Base-by-base conservation (phyloP, 2,113 vertebrate genomes). In the Psammodynastes pulverulentus region DNA sequence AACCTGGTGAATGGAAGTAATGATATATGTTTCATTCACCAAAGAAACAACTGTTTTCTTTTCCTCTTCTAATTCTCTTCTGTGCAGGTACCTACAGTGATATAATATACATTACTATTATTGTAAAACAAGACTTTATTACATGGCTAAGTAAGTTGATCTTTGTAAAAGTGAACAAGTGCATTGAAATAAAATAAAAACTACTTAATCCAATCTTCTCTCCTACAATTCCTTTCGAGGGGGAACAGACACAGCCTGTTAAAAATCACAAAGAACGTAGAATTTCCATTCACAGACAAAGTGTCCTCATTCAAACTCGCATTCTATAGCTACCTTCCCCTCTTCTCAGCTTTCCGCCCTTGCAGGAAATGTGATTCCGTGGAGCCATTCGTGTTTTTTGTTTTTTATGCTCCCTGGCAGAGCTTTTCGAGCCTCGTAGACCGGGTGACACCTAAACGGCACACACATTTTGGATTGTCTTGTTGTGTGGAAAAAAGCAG, bases 201-300 rank as follows among this genome's bases (percentile, higher is more conserved):
- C 98, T 98, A 98, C 98, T 98, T 99, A 98, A 98, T 98, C 97
- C 98, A 98, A 97, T 98, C 97, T 98, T 97, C 97, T 96, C 96
- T 95, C 96, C 96, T 98, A 97, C 97, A 98, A 97, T 97, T 97
- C 98, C 97, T 97, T 97, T 97, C 98, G 97, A 97, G 96, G 96
- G 34, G 97, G 98, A 98, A 98, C 98, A 99, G 98, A 99, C 98
- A 99, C 98, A 98, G 97, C 98, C 98, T 98, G 99, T 99, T 99
- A 99, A 99, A 79, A 99, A 98, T 97, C 98, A 99, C 99, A 99
- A 99, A 98, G 98, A 98, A 98, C 97, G 98, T 97, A 98, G 98
- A 98, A 97, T 98, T 98, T 97, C 98, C 97, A 99, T 99, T 99
- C 98, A 99, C 96, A 97, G 97, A 98, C 98, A 98, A 99, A 98